Conservation (phyloP, 2,113 vertebrate genomes). For the Calcarius ornatus region DNA sequence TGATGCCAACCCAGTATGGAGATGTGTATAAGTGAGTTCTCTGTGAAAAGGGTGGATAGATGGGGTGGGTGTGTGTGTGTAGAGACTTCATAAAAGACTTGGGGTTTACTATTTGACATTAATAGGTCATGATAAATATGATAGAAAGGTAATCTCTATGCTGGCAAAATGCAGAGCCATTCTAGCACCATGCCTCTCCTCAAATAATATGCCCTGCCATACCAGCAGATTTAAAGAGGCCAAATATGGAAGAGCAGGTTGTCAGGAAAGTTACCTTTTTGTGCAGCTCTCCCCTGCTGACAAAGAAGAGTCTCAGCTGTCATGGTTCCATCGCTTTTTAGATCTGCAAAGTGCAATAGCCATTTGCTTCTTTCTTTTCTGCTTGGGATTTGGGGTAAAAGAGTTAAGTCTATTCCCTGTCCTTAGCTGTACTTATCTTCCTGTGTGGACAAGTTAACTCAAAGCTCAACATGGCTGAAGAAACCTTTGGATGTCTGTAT, state of each 20-base stretch:
- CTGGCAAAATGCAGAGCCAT: background rate
- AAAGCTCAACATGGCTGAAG: background rate
- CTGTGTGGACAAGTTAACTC: background rate
- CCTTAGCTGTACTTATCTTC: background rate
- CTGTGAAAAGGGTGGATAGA: background rate
- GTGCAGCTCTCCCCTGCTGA: background rate
- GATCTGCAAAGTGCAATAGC: background rate
- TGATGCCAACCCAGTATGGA: background rate
- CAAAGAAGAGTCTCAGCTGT: background rate
- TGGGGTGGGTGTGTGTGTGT: fast-evolving
- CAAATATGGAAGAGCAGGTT: background rate
- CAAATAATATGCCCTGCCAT: fast-evolving
- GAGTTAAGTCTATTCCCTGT: background rate
- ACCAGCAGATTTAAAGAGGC: background rate
- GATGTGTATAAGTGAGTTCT: background rate
- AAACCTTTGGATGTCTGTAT: background rate
- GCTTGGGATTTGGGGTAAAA: background rate
- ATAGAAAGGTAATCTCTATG: background rate
- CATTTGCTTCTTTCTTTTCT: background rate
- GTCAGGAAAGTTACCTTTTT: background rate
- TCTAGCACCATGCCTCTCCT: background rate
- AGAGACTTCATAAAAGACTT: background rate
- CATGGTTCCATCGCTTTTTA: fast-evolving
- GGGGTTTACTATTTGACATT: background rate
- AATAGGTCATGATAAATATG: background rate